Evolutionary conservation across 92 coral and sea anemone species (phyloP).

Genomic region (Scolanthus callimorphus): DNA sequence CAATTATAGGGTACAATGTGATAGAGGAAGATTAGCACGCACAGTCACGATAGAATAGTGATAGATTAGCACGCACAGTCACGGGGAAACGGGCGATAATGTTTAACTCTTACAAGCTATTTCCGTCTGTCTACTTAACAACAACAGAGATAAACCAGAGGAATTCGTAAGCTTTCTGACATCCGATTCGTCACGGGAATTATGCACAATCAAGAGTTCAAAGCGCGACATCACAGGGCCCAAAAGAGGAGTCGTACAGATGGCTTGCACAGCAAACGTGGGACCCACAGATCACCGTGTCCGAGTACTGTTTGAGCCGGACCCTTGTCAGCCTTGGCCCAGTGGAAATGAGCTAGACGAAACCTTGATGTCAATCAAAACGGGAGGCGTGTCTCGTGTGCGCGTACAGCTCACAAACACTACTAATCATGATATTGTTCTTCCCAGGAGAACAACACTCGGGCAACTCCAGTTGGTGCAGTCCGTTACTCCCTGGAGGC

Average conservation of each 20-base stretch:
- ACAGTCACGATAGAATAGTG: too few relatives aligned
- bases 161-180: slow-evolving; percentile 24
- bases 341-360: slow-evolving; percentile 15
- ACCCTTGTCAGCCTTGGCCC: slow-evolving; percentile 27
- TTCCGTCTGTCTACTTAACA: not conserved
- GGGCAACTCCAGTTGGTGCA: slow-evolving; percentile 28
- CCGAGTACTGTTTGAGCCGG: slow-evolving; percentile 39
- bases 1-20: slow-evolving; percentile 50
- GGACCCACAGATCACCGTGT: slow-evolving; percentile 24
- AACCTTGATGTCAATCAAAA: slow-evolving; percentile 5
- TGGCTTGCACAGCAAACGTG: slow-evolving; percentile 21
- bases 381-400: not conserved
- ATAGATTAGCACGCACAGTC: too few relatives aligned
- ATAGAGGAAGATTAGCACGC: slow-evolving; percentile 36
- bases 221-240: slow-evolving; percentile 20
- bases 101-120: too few relatives aligned
- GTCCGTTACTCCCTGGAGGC: slow-evolving; percentile 45
- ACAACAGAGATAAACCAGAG: slow-evolving; percentile 1
- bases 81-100: too few relatives aligned
- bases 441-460: slow-evolving; percentile 21
- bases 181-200: slow-evolving; percentile 4
- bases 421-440: slow-evolving; percentile 5
- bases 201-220: slow-evolving; percentile 30
- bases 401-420: not conserved
- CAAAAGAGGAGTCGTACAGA: not conserved